These are phyloP conservation scores for Heliocidaris erythrogramma DNA, from an alignment of 35 echinoderm and acorn worm genomes.

Conservation along the genomic window DNA sequence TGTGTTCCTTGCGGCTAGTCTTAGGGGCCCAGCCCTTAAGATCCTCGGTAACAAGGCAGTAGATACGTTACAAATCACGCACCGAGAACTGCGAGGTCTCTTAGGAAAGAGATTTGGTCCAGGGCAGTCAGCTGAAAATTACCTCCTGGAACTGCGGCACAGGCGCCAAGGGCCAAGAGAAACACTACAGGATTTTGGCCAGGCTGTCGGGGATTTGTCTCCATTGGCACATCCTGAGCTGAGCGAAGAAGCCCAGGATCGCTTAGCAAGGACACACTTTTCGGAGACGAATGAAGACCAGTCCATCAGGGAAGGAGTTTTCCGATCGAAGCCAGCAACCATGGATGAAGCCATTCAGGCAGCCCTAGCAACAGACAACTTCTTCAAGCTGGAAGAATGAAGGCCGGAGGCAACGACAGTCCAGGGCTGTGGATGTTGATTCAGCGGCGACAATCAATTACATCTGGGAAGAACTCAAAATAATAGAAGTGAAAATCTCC, in stretches of 20 bases:
- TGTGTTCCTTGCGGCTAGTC: constrained; percentile 42
- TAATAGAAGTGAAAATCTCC: background rate
- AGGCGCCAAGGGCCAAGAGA: constrained; percentile 23
- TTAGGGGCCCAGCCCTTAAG: background rate
- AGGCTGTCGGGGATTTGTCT: background rate
- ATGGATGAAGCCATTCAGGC: constrained; percentile 52
- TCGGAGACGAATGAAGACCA: background rate
- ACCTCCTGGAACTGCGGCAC: background rate
- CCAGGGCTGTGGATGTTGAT: background rate
- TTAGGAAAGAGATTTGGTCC: constrained; percentile 51
- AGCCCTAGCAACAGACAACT: constrained; percentile 27
- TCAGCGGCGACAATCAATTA: background rate
- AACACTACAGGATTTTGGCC: constrained; percentile 35
- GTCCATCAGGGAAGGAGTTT: constrained; percentile 21
- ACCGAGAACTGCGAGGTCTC: background rate
- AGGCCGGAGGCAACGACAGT: background rate
- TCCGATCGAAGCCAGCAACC: constrained; percentile 17
- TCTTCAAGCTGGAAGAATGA: constrained; percentile 18
- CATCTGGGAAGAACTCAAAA: background rate
- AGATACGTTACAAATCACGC: background rate
- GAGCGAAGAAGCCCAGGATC: background rate
- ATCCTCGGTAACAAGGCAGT: background rate
- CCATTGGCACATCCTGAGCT: constrained; percentile 19
- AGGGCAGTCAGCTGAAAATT: constrained; percentile 15
- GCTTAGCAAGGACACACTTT: constrained; percentile 30